Conservation (phyloP, 2,888 invertebrate species). For the Parnassius smintheus region DNA sequence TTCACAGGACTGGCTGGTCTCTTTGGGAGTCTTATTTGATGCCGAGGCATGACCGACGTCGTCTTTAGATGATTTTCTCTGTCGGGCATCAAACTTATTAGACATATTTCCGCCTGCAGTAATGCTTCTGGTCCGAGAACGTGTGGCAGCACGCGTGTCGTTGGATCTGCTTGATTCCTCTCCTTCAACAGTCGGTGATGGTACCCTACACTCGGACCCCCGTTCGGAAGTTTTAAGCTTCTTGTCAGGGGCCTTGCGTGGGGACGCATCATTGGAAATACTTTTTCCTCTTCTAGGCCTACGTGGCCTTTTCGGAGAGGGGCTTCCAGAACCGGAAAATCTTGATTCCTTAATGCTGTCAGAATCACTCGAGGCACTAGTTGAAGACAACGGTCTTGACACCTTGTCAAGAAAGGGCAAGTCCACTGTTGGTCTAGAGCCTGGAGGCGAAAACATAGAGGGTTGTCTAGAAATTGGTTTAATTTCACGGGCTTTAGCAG, state of each 20-base stretch:
- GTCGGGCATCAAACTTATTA: slow-evolving; percentile 81
- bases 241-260: slow-evolving; percentile 87
- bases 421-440: slow-evolving; percentile 81
- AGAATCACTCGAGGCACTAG: slow-evolving; percentile 83
- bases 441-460: slow-evolving; percentile 71
- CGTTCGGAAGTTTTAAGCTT: slow-evolving; percentile 92
- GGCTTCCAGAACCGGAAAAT: slow-evolving; percentile 64
- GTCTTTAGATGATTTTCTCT: slow-evolving; percentile 75
- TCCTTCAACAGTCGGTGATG: slow-evolving; percentile 88
- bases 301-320: slow-evolving; percentile 67
- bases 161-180: slow-evolving; percentile 84
- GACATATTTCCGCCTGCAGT: slow-evolving; percentile 84
- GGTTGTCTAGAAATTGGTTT: slow-evolving; percentile 59
- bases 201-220: slow-evolving; percentile 86
- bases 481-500: slow-evolving; percentile 69
- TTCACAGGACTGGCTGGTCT: slow-evolving; percentile 82
- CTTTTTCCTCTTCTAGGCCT: slow-evolving; percentile 67
- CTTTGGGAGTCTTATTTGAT: slow-evolving; percentile 77
- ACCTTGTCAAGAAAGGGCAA: slow-evolving; percentile 91
- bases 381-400: slow-evolving; percentile 84
- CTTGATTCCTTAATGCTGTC: slow-evolving; percentile 73
- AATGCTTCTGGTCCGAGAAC: slow-evolving; percentile 86
- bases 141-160: slow-evolving; percentile 71
- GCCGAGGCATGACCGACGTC: slow-evolving; percentile 51
- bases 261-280: slow-evolving; percentile 59